Evolutionary conservation across 2,888 invertebrate species (phyloP).

Genomic region (Eurytoma californica): DNA sequence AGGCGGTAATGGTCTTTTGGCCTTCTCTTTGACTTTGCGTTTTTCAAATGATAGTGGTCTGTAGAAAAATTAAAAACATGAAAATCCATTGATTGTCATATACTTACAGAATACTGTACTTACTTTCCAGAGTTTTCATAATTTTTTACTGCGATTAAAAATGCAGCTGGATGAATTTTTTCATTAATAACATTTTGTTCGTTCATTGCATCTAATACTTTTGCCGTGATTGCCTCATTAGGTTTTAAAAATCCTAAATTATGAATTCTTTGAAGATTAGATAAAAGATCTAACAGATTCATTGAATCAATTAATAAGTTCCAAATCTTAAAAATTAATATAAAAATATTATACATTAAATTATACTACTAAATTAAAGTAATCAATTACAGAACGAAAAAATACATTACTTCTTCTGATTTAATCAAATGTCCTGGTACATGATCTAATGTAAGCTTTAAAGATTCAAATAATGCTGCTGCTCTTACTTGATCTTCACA

Average conservation of each 20-base stretch:
- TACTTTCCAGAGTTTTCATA: constrained; percentile 81
- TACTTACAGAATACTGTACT: constrained; percentile 63
- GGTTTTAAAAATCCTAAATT: constrained; percentile 79
- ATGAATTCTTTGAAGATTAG: constrained; percentile 79
- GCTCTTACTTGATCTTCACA: constrained; percentile 76
- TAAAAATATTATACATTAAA: not conserved
- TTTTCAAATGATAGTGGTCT: constrained; percentile 67
- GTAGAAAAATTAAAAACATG: not conserved
- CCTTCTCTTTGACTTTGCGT: constrained; percentile 64
- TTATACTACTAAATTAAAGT: too few species aligned
- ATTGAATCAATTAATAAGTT: constrained; percentile 78
- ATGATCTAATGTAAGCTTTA: constrained; percentile 81
- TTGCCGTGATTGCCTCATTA: constrained; percentile 76
- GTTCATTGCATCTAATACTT: constrained; percentile 77
- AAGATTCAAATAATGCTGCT: constrained; percentile 75
- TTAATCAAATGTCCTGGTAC: constrained; percentile 83
- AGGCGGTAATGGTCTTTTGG: constrained; percentile 60
- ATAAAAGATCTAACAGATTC: constrained; percentile 76
- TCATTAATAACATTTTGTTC: constrained; percentile 74
- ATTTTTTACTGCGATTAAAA: constrained; percentile 79
- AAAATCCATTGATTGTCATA: not conserved
- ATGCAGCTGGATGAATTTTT: constrained; percentile 77
- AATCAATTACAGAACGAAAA: not conserved
- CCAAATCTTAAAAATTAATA: constrained; percentile 77
- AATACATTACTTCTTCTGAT: constrained; percentile 77